Conservation (phyloP, 2,888 invertebrate genomes). For the Pseudococcus longispinus region DNA sequence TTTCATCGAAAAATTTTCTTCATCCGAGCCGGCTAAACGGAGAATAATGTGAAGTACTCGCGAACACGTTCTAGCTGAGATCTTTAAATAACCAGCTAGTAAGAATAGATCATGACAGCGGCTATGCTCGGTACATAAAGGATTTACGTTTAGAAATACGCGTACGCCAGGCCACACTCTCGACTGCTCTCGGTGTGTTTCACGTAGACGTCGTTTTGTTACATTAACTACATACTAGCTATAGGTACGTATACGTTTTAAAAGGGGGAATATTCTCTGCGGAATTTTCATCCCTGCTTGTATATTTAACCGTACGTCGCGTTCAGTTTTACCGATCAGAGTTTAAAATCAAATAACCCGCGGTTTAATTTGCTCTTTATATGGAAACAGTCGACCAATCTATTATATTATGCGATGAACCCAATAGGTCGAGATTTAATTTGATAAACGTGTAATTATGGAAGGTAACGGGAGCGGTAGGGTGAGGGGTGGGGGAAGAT, state of each 20-base stretch:
- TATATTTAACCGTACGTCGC: not conserved
- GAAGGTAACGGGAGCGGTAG: not conserved
- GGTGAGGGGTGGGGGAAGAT: not conserved
- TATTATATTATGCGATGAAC: not conserved
- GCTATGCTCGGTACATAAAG: constrained; percentile 41
- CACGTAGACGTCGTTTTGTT: constrained; percentile 1
- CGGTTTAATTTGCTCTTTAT: not conserved
- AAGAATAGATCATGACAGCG: constrained; percentile 46
- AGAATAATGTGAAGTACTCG: constrained; percentile 37
- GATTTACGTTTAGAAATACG: constrained; percentile 11
- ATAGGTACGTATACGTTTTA: not conserved
- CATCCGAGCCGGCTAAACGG: not conserved
- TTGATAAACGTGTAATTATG: not conserved
- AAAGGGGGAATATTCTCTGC: constrained; percentile 36
- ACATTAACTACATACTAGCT: not conserved
- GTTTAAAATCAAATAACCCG: not conserved
- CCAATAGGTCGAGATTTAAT: constrained; percentile 13
- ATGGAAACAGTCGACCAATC: not conserved
- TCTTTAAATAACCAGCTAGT: constrained; percentile 43
- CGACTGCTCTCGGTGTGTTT: not conserved
- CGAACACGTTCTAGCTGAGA: constrained; percentile 39
- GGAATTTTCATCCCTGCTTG: constrained; percentile 25
- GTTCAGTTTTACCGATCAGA: not conserved
- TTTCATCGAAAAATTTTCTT: not conserved
- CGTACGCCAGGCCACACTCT: not conserved